Evolutionary conservation across 2,797 vertebrate species (phyloP), one percentile per base, ranked within the genome.

Genomic region (Pseudomugil gertrudae): DNA sequence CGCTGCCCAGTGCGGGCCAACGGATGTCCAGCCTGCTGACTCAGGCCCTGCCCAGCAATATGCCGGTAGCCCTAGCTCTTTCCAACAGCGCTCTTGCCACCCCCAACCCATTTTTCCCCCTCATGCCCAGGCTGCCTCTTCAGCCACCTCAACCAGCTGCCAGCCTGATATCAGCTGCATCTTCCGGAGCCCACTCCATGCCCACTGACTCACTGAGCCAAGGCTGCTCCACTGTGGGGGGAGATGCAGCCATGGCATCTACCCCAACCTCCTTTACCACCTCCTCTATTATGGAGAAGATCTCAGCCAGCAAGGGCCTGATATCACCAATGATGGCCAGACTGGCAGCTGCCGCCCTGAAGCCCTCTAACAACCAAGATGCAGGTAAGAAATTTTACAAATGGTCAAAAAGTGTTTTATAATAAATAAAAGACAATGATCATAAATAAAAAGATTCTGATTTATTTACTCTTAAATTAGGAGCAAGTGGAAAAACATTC

Each of bases 271-370:
- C 96, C 0, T 94, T 93, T 57, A 76, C 94, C 0, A 92, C 95
- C 71, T 94, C 97, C 59, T 97, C 97, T 80, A 96, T 99, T 85
- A 96, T 98, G 96, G 98, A 99, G 90, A 97, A 97, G 93, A 96
- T 99, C 90, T 97, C 98, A 0, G 97, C 97, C 27, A 99, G 96
- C 93, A 99, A 98, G 89, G 97, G 98, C 43, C 93, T 98, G 86
- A 99, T 99, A 89, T 99, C 98, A 0, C 98, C 98, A 45, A 99
- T 98, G 98, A 99, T 99, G 98, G 98, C 98, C 77, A 91, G 97
- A 74, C 88, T 99, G 89, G 98, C 98, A 15, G 98, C 98, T 0
- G 97, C 97, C 3, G 98, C 98, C 17, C 95, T 99, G 77, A 99
- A 97, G 86, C 95, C 97, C 52, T 93, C 94, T 43, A 91, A 91